These are phyloP conservation scores for Mus minutoides DNA, from an alignment of 2,797 vertebrate genomes.

Conservation along the genomic window DNA sequence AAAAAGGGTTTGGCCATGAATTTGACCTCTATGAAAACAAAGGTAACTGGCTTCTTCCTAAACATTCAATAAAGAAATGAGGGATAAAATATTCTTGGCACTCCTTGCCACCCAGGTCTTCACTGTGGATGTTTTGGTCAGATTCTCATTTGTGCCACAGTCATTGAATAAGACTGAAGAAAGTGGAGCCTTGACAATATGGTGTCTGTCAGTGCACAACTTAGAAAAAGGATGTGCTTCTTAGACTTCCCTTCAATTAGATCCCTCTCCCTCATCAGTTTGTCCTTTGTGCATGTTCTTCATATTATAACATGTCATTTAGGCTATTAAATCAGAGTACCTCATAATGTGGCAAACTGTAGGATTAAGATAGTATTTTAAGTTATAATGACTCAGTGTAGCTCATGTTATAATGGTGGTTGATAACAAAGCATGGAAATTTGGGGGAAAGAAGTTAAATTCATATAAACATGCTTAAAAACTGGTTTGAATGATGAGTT, in stretches of 20 bases:
- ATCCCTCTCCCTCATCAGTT: not conserved
- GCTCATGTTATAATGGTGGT: not conserved
- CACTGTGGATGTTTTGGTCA: not conserved
- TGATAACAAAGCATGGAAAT: not conserved
- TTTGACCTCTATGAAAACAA: conserved; percentile 98
- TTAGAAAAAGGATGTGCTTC: not conserved
- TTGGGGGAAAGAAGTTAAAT: not conserved
- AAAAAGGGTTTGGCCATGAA: conserved; percentile 91
- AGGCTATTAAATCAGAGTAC: not conserved
- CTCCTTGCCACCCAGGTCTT: not conserved
- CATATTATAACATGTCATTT: not conserved
- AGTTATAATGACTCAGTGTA: not conserved
- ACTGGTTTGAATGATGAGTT: not conserved
- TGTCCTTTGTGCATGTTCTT: not conserved
- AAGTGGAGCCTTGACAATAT: not conserved
- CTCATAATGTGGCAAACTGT: not conserved
- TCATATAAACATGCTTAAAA: conserved; percentile 38
- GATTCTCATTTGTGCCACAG: not conserved
- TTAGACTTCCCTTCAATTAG: not conserved
- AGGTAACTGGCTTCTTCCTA: conserved; percentile 91
- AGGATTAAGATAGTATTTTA: not conserved
- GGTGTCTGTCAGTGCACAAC: not conserved
- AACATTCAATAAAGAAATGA: not conserved
- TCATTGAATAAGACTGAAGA: not conserved
- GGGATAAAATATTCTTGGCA: not conserved